phyloP scores from a whole-genome alignment of 2,113 vertebrate species.

The Porphyrio hochstetteri region DNA sequence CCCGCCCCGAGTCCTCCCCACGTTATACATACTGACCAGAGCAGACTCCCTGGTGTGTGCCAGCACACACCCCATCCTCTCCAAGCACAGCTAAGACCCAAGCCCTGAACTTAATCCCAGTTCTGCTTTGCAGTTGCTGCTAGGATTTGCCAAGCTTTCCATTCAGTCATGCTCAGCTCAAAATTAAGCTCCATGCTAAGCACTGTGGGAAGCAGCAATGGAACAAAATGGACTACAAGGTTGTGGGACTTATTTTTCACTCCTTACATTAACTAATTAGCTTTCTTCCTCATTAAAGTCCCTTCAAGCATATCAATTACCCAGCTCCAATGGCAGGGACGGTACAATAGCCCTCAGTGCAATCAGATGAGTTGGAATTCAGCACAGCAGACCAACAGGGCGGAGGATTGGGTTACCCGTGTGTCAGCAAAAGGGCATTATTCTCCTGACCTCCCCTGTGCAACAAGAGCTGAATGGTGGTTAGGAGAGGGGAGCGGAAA shows the following conservation, averaged over 20 bases:
- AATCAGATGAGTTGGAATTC: conserved; percentile 50
- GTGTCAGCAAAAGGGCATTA: conserved; percentile 55
- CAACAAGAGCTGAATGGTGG: conserved; percentile 23
- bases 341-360: conserved; percentile 30
- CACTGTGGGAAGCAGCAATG: conserved; percentile 40
- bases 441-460: conserved; percentile 32
- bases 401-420: conserved; percentile 53
- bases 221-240: conserved; percentile 38
- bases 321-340: conserved; percentile 51
- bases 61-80: neutral
- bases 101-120: neutral
- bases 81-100: neutral
- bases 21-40: rapidly evolving
- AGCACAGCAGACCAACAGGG: conserved; percentile 38
- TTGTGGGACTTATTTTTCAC: conserved; percentile 55
- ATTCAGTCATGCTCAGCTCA: neutral
- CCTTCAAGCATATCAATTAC: conserved; percentile 66
- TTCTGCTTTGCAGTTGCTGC: neutral
- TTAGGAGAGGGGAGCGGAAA: neutral
- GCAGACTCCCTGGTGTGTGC: neutral
- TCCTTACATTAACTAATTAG: conserved; percentile 74
- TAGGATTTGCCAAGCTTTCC: neutral
- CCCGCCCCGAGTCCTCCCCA: neutral
- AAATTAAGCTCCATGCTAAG: neutral
- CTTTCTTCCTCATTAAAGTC: conserved; percentile 63